Percentiles rank a stretch among this genome's conserved stretches.
Conservation (phyloP, 1,140 invertebrate species). For the Nephotettix cincticeps region DNA sequence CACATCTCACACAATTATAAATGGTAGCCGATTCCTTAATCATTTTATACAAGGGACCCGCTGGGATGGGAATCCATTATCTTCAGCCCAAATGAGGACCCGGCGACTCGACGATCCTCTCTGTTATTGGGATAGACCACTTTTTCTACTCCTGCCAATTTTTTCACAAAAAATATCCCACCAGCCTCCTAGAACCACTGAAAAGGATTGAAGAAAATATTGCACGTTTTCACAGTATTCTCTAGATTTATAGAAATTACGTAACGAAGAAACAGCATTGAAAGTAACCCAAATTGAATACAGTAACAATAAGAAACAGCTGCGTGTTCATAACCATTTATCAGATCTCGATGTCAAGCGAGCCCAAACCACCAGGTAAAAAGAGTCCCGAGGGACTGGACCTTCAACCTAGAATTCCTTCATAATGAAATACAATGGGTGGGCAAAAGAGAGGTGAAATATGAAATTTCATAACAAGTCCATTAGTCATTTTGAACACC, state of each 20-base stretch:
- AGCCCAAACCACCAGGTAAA: background rate
- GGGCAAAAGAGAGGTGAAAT: constrained; percentile 16
- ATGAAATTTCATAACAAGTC: constrained; percentile 16
- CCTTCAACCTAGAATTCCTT: background rate
- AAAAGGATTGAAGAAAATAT: too few relatives aligned
- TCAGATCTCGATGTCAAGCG: background rate
- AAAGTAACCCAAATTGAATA: too few relatives aligned
- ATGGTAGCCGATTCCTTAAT: constrained; percentile 41
- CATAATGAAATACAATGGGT: constrained; percentile 18
- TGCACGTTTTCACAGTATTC: too few relatives aligned
- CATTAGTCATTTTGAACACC: background rate
- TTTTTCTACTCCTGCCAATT: constrained; percentile 14
- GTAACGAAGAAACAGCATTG: too few relatives aligned
- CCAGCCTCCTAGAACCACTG: too few relatives aligned
- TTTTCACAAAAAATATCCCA: background rate
- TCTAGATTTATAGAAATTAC: too few relatives aligned
- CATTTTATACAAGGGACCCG: constrained; percentile 32
- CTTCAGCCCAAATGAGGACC: background rate
- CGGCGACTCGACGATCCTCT: constrained; percentile 15
- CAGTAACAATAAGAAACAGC: too few relatives aligned
- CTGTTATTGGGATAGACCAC: too few relatives aligned
- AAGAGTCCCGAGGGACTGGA: background rate
- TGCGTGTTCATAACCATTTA: background rate
- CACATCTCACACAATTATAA: constrained; percentile 33
- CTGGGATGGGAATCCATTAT: constrained; percentile 35